These are phyloP conservation scores for Zaprionus lineosus DNA, from an alignment of 2,888 invertebrate genomes.

Conservation along the genomic window DNA sequence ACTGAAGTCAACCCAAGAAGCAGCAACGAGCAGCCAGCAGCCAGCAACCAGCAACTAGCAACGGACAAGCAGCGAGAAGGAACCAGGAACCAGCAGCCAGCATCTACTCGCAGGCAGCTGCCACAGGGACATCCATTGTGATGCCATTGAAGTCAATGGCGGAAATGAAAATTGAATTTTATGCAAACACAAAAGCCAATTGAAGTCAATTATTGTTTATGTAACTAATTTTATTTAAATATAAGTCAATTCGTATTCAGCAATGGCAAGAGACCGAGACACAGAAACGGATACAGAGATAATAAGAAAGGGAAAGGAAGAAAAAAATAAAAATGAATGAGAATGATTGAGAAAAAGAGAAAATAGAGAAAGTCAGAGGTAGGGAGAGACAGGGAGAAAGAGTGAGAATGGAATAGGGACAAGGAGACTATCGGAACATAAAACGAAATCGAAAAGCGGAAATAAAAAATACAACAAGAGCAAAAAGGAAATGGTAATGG, in stretches of 20 bases:
- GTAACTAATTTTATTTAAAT: slow-evolving; percentile 78
- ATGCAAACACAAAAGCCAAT: slow-evolving; percentile 76
- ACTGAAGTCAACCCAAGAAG: no score
- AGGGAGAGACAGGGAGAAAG: background rate
- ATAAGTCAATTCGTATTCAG: slow-evolving; percentile 53
- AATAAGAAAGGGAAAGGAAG: slow-evolving; percentile 1
- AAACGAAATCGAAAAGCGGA: no score
- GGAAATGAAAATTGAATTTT: slow-evolving; percentile 74
- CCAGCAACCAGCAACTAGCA: no score
- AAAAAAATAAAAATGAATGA: slow-evolving; percentile 9
- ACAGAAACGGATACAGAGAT: slow-evolving; percentile 2
- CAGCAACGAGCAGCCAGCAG: no score
- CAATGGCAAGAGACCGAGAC: slow-evolving; percentile 1
- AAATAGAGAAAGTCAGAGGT: background rate
- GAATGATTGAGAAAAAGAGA: background rate
- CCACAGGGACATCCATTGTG: slow-evolving; percentile 38
- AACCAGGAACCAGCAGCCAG: slow-evolving; percentile 3
- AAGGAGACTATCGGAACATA: no score
- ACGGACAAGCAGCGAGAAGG: no score
- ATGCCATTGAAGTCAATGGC: slow-evolving; percentile 46
- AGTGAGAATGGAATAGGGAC: no score
- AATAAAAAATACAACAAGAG: no score
- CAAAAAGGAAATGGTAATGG: no score
- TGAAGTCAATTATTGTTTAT: slow-evolving; percentile 78
- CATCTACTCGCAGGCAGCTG: background rate